A percentile compares a stretch with the other conserved stretches of the same genome.
Conservation (phyloP, 2,888 invertebrate genomes). For the Aspidiotus destructor region DNA sequence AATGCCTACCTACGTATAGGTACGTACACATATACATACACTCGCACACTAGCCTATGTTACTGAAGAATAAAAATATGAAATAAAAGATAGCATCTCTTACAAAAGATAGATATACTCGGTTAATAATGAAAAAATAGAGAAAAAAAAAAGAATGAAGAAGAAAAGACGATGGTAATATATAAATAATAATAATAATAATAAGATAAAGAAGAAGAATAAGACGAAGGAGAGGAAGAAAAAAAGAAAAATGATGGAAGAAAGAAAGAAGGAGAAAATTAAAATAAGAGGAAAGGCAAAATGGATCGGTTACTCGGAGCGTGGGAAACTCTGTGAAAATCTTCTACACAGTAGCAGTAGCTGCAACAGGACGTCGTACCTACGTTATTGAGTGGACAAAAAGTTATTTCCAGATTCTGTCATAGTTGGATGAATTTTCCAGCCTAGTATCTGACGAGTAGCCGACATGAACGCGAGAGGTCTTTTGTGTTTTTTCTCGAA, state of each 20-base stretch:
- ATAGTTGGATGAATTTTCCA: conserved; percentile 29
- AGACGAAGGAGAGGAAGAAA: conserved; percentile 5
- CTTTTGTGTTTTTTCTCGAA: conserved; percentile 15
- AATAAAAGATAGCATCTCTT: conserved; percentile 29
- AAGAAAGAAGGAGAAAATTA: conserved; percentile 22
- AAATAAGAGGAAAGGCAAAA: conserved; percentile 22
- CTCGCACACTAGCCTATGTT: too few species aligned
- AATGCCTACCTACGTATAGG: conserved; percentile 16
- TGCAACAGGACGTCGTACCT: conserved; percentile 26
- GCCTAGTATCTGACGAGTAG: conserved; percentile 7
- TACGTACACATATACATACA: not conserved
- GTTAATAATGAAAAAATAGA: conserved; percentile 22
- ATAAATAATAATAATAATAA: conserved; percentile 26
- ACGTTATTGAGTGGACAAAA: conserved; percentile 20
- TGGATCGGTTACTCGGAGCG: conserved; percentile 30
- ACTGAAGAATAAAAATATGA: conserved; percentile 22
- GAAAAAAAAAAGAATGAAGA: conserved; percentile 3
- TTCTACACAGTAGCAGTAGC: not conserved
- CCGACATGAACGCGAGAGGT: conserved; percentile 20
- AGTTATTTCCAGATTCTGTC: conserved; percentile 26
- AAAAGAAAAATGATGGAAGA: conserved; percentile 17
- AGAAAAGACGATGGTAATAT: conserved; percentile 27
- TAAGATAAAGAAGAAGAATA: not conserved
- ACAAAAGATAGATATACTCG: conserved; percentile 27
- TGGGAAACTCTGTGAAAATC: conserved; percentile 27